These are phyloP conservation scores for Crotalus helleri DNA, from an alignment of 2,113 vertebrate species.

Conservation along the genomic window DNA sequence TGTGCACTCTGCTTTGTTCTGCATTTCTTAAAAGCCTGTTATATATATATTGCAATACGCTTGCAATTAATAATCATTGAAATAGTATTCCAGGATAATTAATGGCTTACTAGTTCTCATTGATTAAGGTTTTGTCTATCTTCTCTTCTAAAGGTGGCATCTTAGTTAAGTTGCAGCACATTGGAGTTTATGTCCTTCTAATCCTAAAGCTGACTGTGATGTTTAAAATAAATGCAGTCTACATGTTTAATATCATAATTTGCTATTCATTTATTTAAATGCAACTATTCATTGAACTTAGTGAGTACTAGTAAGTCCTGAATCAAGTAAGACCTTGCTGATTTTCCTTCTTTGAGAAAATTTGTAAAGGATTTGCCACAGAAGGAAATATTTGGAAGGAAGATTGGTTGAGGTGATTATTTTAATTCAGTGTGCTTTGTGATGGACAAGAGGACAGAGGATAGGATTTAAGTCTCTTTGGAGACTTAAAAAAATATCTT, in stretches of 20 bases:
- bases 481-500: not conserved
- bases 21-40: not conserved
- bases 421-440: not conserved
- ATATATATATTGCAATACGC: not conserved
- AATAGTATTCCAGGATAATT: not conserved
- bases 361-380: not conserved
- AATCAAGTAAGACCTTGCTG: not conserved
- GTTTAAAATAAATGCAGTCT: not conserved
- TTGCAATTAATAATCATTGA: not conserved
- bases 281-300: not conserved
- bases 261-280: not conserved
- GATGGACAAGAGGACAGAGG: not conserved
- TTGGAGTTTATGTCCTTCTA: not conserved
- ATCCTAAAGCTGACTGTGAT: not conserved
- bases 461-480: not conserved
- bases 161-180: not conserved
- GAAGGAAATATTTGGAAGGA: too few species aligned
- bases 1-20: not conserved
- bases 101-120: not conserved
- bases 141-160: not conserved
- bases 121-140: not conserved
- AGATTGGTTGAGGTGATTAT: not conserved
- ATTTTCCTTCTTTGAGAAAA: not conserved
- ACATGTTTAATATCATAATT: not conserved
- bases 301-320: not conserved